phyloP scores from a whole-genome alignment of 2,113 vertebrate genomes.

The cattle (Bos taurus) region ARS-UCD2.0 NC_037328.1:124205001-124205500 shows the following conservation, averaged over 20 bases:
- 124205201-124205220: background rate
- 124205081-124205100: background rate
- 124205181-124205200: background rate
- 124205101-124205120: background rate
- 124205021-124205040: background rate
- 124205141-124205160: background rate
- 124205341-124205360: background rate
- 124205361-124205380: background rate
- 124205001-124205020: background rate
- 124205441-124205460: background rate
- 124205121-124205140: background rate
- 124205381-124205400: background rate
- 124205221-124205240: background rate
- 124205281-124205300: background rate
- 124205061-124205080: background rate
- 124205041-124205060: background rate
- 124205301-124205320: background rate
- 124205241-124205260: background rate
- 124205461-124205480: background rate
- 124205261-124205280: background rate
- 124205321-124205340: background rate
- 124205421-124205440: background rate
- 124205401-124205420: background rate
- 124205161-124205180: background rate
- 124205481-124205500: background rate